A percentile compares a stretch with the other conserved stretches of the same genome.
Evolutionary conservation across 64 coral and sea anemone species (phyloP).

Genomic region (Stylophora pistillata): DNA sequence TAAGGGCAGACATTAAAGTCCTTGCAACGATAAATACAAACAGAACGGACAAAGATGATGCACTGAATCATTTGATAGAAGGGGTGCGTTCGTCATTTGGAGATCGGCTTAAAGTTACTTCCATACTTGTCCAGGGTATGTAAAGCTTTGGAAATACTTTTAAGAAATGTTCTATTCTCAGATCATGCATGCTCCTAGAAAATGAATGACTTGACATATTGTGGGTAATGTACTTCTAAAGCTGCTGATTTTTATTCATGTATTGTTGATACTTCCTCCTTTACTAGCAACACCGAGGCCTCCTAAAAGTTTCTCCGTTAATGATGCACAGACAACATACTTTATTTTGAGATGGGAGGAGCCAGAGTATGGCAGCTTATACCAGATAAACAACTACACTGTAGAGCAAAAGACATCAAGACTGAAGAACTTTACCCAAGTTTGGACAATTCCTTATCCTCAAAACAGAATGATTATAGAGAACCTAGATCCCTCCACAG

Average conservation of each 20-base stretch:
- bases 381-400: not conserved
- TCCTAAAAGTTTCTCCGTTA: not conserved
- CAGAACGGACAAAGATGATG: not conserved
- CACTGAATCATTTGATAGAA: not conserved
- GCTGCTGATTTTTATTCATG: not conserved
- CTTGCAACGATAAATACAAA: not conserved
- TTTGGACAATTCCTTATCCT: not conserved
- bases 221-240: no score
- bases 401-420: not conserved
- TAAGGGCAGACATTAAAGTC: not conserved
- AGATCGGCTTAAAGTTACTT: not conserved
- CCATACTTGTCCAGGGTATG: not conserved
- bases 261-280: not conserved
- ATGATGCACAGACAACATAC: not conserved
- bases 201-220: no score
- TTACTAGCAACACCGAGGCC: not conserved
- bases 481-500: not conserved
- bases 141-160: not conserved
- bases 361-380: not conserved
- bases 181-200: no score
- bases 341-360: not conserved
- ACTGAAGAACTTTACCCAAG: not conserved
- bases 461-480: not conserved
- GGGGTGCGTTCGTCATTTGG: not conserved
- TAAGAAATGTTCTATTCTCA: no score